Base-by-base conservation (phyloP, 2,888 invertebrate genomes). In the Acholoe squamosa region DNA sequence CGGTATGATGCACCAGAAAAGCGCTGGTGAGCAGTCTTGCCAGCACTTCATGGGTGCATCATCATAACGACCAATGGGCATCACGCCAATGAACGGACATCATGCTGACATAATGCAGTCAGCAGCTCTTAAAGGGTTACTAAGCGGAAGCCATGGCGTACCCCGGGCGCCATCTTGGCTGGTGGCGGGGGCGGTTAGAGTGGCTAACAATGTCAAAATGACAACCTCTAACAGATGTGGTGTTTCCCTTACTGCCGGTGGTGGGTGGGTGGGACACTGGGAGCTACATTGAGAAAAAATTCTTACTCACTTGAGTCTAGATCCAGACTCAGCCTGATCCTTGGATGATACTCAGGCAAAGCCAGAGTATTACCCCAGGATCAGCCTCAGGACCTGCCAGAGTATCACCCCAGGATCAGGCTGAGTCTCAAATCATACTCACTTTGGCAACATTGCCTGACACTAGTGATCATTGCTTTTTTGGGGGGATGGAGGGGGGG, bases 201-300 rank as follows among this genome's bases (percentile, higher is more conserved):
- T 25, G 16, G n/a, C 67, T 12, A 67, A 67, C 67, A 67, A n/a
- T 67, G 67, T 67, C 67, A 67, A 67, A n/a, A 67, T n/a, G n/a
- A n/a, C n/a, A n/a, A n/a, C 67, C 14, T 16, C 16, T 25, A n/a
- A 12, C 67, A 67, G 67, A 67, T 67, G 67, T 12, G 22, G 7
- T 12, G 67, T n/a, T 67, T 67, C 67, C 67, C 67, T 54, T 10
- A 54, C 12, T 10, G 54, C 54, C 54, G 54, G 54, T 19, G 19
- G 19, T 14, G 54, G 54, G n/a, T n/a, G n/a, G n/a, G 54, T 19
- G 19, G 54, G 54, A 10, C 54, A 19, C 10, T 10, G 54, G 54
- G 54, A 54, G 54, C 54, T 19, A 14, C 54, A 10, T 19, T 54
- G 12, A 19, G n/a, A n/a, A n/a, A n/a, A n/a, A n/a, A n/a, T n/a